phyloP scores from a whole-genome alignment of 2,797 vertebrate species.

The Jordanella pulchra region DNA sequence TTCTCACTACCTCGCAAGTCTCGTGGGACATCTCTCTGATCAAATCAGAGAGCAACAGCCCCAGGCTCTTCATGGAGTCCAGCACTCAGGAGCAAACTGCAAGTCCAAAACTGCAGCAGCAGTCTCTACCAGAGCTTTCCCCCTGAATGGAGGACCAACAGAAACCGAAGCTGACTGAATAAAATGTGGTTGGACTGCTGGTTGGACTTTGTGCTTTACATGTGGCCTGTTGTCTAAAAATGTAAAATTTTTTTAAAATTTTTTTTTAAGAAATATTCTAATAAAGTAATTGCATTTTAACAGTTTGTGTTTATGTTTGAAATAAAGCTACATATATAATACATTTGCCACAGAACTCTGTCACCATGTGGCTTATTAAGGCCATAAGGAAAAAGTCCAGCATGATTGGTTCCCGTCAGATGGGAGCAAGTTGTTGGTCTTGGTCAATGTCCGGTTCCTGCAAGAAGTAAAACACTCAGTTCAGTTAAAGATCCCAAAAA shows the following conservation, averaged over 20 bases:
- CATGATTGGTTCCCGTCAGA: slow-evolving; percentile 18
- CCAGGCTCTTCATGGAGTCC: slow-evolving; percentile 59
- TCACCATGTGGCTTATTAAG: neutral
- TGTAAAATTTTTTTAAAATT: neutral
- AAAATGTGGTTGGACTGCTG: neutral
- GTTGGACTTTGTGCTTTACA: neutral
- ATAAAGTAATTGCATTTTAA: slow-evolving; percentile 2
- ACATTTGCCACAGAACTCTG: neutral
- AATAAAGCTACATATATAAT: neutral
- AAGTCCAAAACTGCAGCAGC: slow-evolving; percentile 66
- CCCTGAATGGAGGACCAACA: slow-evolving; percentile 25
- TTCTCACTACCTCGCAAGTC: slow-evolving; percentile 62
- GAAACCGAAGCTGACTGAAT: neutral
- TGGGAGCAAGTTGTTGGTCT: slow-evolving; percentile 74
- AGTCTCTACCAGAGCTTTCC: slow-evolving; percentile 49
- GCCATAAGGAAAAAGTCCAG: fast-evolving
- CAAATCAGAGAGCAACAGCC: slow-evolving; percentile 67
- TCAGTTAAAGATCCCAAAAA: neutral
- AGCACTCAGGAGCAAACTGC: slow-evolving; percentile 64
- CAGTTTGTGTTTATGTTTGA: neutral
- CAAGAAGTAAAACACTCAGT: neutral
- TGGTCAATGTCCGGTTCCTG: slow-evolving; percentile 89
- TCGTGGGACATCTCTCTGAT: slow-evolving; percentile 84
- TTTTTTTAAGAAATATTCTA: neutral
- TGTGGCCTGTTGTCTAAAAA: neutral